Conservation (phyloP, 2,888 invertebrate genomes). For the Lycophotia porphyrea region DNA sequence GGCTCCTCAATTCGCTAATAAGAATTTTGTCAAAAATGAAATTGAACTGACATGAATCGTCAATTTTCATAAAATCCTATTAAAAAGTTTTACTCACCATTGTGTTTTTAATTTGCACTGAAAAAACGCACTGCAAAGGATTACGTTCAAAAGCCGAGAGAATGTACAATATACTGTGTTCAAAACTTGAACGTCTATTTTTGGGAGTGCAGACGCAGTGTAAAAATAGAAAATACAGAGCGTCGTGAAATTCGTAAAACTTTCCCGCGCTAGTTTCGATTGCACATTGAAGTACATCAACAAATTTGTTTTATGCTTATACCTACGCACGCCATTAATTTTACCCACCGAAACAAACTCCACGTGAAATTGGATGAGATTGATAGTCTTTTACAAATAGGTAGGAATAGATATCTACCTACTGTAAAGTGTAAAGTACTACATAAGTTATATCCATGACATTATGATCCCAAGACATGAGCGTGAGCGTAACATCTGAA, state of each 20-base stretch:
- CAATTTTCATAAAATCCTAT: conserved; percentile 18
- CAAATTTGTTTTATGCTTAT: not conserved
- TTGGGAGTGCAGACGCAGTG: conserved; percentile 81
- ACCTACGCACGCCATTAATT: not conserved
- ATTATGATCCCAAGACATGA: too few relatives aligned
- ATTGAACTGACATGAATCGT: conserved; percentile 42
- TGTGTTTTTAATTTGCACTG: conserved; percentile 38
- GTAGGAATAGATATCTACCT: too few relatives aligned
- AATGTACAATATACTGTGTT: conserved; percentile 72
- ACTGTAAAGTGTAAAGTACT: too few relatives aligned
- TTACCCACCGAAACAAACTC: not conserved
- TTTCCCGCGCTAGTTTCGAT: conserved; percentile 78
- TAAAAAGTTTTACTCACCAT: conserved; percentile 72
- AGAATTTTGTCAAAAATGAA: conserved; percentile 42
- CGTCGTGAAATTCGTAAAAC: conserved; percentile 74
- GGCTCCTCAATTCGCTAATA: conserved; percentile 9
- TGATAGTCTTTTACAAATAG: not conserved
- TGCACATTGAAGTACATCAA: conserved; percentile 35
- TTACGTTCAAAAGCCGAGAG: conserved; percentile 63
- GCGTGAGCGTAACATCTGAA: too few relatives aligned
- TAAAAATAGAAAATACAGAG: conserved; percentile 83
- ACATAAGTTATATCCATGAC: too few relatives aligned
- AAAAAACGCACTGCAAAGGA: conserved; percentile 51
- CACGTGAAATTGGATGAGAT: not conserved
- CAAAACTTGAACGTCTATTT: conserved; percentile 84